Percentiles rank a stretch among this genome's conserved stretches.
phyloP scores from a whole-genome alignment of 2,888 invertebrate genomes.

The Torymus aiolomorphi region DNA sequence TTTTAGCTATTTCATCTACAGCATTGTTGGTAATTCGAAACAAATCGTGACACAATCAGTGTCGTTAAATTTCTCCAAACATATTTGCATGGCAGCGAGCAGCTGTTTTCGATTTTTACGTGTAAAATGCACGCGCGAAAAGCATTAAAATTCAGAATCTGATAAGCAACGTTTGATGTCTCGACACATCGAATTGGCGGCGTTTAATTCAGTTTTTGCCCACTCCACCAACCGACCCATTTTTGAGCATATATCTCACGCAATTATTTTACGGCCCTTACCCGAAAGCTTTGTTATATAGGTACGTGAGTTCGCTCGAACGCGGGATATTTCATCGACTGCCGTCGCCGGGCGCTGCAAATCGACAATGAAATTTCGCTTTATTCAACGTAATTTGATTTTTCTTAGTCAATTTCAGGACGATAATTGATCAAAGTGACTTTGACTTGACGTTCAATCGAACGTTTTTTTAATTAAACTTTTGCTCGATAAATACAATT shows the following conservation, averaged over 20 bases:
- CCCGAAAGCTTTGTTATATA: slow-evolving; percentile 1
- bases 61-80: too few species aligned
- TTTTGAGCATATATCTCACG: background rate
- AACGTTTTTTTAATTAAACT: too few species aligned
- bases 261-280: background rate
- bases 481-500: too few species aligned
- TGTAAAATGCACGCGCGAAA: background rate
- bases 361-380: background rate
- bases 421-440: background rate
- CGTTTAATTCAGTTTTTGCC: background rate
- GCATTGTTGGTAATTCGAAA: too few species aligned
- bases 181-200: background rate
- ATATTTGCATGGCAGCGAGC: background rate
- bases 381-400: slow-evolving; percentile 10
- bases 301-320: background rate
- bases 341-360: too few species aligned
- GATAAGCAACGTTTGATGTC: slow-evolving; percentile 14
- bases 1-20: too few species aligned
- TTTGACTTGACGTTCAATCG: too few species aligned
- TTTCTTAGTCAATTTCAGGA: background rate
- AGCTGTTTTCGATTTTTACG: background rate
- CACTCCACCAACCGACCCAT: too few species aligned
- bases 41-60: too few species aligned
- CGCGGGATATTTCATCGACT: slow-evolving; percentile 7
- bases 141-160: slow-evolving; percentile 18